Percentiles rank a stretch among this genome's conserved stretches.
Conservation (phyloP, 1,140 invertebrate genomes). For the Hetaerina americana region DNA sequence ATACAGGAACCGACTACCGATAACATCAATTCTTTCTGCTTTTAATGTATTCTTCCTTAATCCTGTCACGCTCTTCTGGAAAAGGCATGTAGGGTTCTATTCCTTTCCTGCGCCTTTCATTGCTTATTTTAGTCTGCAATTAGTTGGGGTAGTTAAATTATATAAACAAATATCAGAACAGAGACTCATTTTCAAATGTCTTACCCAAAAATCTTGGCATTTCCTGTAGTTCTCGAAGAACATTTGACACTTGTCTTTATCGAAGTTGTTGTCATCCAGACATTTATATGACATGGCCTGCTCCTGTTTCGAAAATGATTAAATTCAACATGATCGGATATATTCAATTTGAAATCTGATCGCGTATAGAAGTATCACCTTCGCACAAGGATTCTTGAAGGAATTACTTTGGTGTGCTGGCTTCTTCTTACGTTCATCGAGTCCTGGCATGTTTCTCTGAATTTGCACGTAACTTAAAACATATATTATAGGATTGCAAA, state of each 20-base stretch:
- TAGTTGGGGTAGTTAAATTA: conserved; percentile 5
- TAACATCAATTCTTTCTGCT: conserved; percentile 1
- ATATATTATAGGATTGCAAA: too few relatives aligned
- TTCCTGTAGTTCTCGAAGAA: conserved; percentile 14
- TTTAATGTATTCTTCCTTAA: conserved; percentile 14
- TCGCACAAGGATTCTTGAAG: not conserved
- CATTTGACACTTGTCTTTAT: conserved; percentile 10
- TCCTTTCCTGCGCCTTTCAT: conserved; percentile 2
- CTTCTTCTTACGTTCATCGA: not conserved
- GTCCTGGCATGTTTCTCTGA: too few relatives aligned
- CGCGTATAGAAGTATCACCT: not conserved
- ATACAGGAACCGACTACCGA: not conserved
- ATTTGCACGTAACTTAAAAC: too few relatives aligned
- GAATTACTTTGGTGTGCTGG: not conserved
- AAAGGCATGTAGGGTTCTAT: conserved; percentile 11
- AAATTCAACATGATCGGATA: too few relatives aligned
- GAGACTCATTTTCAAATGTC: not conserved
- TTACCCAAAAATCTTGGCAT: conserved; percentile 18
- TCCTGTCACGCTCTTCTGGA: conserved; percentile 16
- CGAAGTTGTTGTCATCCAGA: conserved; percentile 15
- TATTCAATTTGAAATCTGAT: too few relatives aligned
- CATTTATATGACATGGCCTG: conserved; percentile 17
- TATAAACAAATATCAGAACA: conserved; percentile 5
- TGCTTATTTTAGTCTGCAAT: not conserved
- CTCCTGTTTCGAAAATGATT: too few relatives aligned